phyloP scores from a whole-genome alignment of 2,888 invertebrate genomes.

The Pammene fasciana region DNA sequence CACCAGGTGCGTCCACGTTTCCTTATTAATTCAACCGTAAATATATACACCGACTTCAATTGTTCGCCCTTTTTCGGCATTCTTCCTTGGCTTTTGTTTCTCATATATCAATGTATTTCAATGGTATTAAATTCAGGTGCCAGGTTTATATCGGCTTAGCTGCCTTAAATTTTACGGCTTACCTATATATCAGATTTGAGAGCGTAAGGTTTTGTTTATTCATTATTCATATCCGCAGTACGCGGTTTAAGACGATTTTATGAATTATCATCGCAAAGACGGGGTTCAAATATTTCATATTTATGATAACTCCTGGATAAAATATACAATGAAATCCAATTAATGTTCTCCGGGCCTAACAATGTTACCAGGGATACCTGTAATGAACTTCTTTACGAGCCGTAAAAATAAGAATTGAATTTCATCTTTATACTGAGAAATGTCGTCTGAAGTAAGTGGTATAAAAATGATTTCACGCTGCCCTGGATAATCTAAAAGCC shows the following conservation, averaged over 20 bases:
- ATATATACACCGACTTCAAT: too few relatives aligned
- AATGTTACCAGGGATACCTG: neutral
- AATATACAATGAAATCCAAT: neutral
- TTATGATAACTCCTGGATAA: neutral
- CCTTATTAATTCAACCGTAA: too few relatives aligned
- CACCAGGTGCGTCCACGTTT: too few relatives aligned
- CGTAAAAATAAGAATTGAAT: constrained; percentile 27
- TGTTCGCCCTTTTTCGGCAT: too few relatives aligned
- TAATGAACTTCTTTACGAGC: constrained; percentile 5
- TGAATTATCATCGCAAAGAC: neutral
- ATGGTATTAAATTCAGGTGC: too few relatives aligned
- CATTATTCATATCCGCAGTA: too few relatives aligned
- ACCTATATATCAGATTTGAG: too few relatives aligned
- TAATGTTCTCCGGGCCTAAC: neutral
- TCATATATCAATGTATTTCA: too few relatives aligned
- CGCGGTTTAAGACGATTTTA: neutral
- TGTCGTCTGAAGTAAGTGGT: neutral
- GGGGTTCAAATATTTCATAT: neutral
- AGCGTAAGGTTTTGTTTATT: too few relatives aligned
- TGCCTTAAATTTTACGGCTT: too few relatives aligned
- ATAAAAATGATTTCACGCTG: constrained; percentile 7
- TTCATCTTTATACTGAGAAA: neutral
- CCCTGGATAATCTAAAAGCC: neutral
- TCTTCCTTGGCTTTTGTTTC: too few relatives aligned
- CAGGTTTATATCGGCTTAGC: too few relatives aligned